A percentile compares a stretch with the other conserved stretches of the same genome.
These are phyloP conservation scores for Exephanes ischioxanthus DNA, from an alignment of 2,888 invertebrate species.

Conservation along the genomic window DNA sequence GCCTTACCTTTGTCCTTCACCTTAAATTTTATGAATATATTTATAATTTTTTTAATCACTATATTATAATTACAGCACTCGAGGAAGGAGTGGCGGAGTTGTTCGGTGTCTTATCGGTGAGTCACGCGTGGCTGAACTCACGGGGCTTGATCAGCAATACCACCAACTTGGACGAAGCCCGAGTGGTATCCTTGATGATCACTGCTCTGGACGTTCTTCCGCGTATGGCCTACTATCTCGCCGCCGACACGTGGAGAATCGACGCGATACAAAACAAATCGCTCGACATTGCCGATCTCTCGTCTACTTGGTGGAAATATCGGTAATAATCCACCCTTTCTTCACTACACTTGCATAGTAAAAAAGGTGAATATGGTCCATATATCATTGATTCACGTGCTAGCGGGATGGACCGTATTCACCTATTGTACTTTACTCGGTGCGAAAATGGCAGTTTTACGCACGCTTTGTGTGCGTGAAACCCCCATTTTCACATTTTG, in stretches of 20 bases:
- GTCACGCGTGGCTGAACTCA: constrained; percentile 78
- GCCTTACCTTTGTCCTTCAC: not conserved
- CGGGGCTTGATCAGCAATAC: constrained; percentile 72
- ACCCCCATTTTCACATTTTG: too few relatives aligned
- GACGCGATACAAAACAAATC: constrained; percentile 75
- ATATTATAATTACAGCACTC: constrained; percentile 71
- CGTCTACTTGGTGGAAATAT: constrained; percentile 80
- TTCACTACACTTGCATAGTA: not conserved
- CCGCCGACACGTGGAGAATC: constrained; percentile 80
- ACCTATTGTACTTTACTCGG: not conserved
- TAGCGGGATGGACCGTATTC: too few relatives aligned
- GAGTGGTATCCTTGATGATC: constrained; percentile 78
- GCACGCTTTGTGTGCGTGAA: too few relatives aligned
- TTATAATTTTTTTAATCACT: not conserved
- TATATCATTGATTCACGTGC: too few relatives aligned
- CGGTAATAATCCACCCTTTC: constrained; percentile 73
- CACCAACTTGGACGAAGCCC: constrained; percentile 72
- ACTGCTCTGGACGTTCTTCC: constrained; percentile 81
- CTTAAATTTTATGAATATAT: not conserved
- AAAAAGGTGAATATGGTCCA: too few relatives aligned
- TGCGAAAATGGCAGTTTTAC: too few relatives aligned
- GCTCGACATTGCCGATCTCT: constrained; percentile 70
- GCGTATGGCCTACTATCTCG: constrained; percentile 79
- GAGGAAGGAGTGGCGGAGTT: constrained; percentile 79
- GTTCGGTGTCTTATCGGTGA: constrained; percentile 79